Evolutionary conservation across 2,888 invertebrate genomes (phyloP).

Genomic region (Rhimphoctona megacephalus): DNA sequence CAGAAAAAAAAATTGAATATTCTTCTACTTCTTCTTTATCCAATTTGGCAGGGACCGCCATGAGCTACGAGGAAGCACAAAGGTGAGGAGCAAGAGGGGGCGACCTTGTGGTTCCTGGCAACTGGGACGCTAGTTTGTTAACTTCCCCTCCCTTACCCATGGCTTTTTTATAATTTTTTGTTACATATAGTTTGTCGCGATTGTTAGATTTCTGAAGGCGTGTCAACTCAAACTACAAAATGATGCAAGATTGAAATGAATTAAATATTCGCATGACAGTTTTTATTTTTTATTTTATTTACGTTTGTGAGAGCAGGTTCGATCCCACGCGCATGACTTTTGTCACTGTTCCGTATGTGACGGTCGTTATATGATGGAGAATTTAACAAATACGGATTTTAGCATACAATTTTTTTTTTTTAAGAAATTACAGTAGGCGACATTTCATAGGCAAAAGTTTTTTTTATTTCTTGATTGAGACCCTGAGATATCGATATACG

Average conservation of each 20-base stretch:
- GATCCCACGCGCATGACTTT: constrained; percentile 15
- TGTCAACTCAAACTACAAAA: neutral
- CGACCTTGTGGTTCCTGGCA: constrained; percentile 22
- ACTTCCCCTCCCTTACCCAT: neutral
- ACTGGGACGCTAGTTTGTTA: constrained; percentile 22
- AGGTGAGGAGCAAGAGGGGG: neutral
- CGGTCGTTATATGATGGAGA: constrained; percentile 7
- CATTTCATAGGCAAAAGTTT: neutral
- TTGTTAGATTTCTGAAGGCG: neutral
- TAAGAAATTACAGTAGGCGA: neutral
- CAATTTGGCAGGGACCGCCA: constrained; percentile 20
- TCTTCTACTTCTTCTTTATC: constrained; percentile 21
- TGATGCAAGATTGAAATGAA: neutral
- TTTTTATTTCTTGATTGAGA: neutral
- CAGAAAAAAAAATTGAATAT: constrained; percentile 4
- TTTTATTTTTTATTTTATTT: constrained; percentile 7
- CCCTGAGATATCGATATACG: neutral
- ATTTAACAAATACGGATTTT: neutral
- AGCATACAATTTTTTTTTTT: neutral
- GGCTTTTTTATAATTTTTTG: neutral
- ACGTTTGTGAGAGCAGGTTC: constrained; percentile 10
- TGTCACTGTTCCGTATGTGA: constrained; percentile 13
- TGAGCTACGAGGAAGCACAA: constrained; percentile 10
- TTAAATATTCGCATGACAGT: neutral
- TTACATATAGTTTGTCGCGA: neutral